These are phyloP conservation scores for Lasius fuliginosus DNA, from an alignment of 2,888 invertebrate species.

Conservation along the genomic window DNA sequence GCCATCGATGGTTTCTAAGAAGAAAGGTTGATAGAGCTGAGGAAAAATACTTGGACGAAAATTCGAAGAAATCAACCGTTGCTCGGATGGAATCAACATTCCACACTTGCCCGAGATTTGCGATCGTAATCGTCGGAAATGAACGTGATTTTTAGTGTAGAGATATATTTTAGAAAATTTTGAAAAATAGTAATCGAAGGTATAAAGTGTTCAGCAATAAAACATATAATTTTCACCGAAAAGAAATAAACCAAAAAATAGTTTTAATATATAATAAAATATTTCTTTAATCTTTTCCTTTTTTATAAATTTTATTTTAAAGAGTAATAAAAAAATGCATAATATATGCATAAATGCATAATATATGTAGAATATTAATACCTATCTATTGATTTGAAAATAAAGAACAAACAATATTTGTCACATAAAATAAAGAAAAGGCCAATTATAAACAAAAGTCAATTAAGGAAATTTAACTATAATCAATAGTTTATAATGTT, in stretches of 20 bases:
- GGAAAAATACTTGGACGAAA: constrained; percentile 46
- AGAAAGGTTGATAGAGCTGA: constrained; percentile 46
- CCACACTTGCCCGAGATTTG: constrained; percentile 5
- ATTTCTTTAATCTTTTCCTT: not conserved
- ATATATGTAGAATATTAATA: not conserved
- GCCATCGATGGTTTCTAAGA: constrained; percentile 48
- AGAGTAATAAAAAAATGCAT: not conserved
- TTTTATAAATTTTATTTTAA: not conserved
- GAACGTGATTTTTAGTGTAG: constrained; percentile 15
- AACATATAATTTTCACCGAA: not conserved
- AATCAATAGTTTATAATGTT: not conserved
- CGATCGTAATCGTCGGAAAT: constrained; percentile 8
- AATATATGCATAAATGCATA: not conserved
- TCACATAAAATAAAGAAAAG: not conserved
- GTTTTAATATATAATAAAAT: not conserved
- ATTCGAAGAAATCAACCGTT: constrained; percentile 11
- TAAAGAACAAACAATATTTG: not conserved
- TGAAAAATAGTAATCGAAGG: not conserved
- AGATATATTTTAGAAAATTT: not conserved
- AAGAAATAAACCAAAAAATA: not conserved
- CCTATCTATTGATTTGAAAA: not conserved
- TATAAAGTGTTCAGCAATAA: not conserved
- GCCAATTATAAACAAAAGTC: not conserved
- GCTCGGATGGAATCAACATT: constrained; percentile 16
- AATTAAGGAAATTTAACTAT: not conserved